Conservation (phyloP, 2,888 invertebrate species). For the Athalia circularis region DNA sequence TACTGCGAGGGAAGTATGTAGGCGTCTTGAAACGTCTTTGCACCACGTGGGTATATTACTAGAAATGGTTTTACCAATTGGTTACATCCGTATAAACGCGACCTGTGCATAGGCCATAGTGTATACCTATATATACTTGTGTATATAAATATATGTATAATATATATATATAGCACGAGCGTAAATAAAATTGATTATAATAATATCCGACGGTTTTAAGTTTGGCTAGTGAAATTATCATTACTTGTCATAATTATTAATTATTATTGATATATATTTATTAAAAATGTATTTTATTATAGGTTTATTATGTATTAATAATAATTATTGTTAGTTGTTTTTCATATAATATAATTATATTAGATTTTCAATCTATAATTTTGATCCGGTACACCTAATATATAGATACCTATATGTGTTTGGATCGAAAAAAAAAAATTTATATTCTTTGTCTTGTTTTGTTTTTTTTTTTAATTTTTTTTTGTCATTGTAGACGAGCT, state of each 20-base stretch:
- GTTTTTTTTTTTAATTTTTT: background rate
- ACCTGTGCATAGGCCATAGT: background rate
- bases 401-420: background rate
- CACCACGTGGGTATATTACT: background rate
- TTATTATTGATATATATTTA: too few relatives aligned
- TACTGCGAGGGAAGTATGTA: background rate
- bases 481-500: background rate
- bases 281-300: too few relatives aligned
- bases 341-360: too few relatives aligned
- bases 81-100: constrained; percentile 10
- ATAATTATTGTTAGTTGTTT: too few relatives aligned
- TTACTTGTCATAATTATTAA: too few relatives aligned
- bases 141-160: too few relatives aligned
- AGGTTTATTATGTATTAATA: too few relatives aligned
- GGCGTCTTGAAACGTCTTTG: too few relatives aligned
- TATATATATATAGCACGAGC: background rate
- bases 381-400: background rate
- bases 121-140: background rate
- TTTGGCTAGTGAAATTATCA: too few relatives aligned
- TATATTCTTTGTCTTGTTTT: background rate
- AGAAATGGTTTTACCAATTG: constrained; percentile 35
- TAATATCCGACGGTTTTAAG: too few relatives aligned
- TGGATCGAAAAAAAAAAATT: background rate
- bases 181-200: too few relatives aligned
- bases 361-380: too few relatives aligned